Evolutionary conservation across 2,797 vertebrate species (phyloP), one percentile per base, ranked within the genome.

Genomic region (Schizothorax lantsangensis): DNA sequence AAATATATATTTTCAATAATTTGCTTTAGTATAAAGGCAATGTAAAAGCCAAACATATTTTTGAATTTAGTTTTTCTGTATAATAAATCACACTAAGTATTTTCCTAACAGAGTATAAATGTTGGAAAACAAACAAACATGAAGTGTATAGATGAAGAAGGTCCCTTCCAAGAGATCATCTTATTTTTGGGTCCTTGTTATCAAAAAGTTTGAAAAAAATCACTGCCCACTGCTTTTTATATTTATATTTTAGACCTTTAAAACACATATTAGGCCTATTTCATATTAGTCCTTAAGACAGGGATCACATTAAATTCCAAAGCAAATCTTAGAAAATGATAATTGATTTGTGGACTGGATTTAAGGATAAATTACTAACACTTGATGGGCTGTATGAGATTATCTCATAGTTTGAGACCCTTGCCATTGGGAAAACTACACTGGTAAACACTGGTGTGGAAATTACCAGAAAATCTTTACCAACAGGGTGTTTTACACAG

Each of bases 281-380:
- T 33, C 15, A 33, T 49, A 45, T 4, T 30, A 81, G 68, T 23
- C 19, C 62, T 49, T 69, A 68, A 81, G 30, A 69, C 10, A 69
- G 30, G 26, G 30, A 69, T 49, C 38, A 66, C 21, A 52, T 78
- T 81, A 62, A 71, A 45, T 21, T 33, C 57, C 15, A 74, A 80
- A 72, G 17, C 66, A 69, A 68, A 81, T 49, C 64, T 81, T 66
- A n/a, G 30, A 9, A 69, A 81, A 52, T 52, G 30, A 81, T 36
- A 21, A 81, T 9, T 66, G 62, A 81, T 68, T 49, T 23, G 62
- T 66, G 26, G 40, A 6, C 62, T 69, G 79, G 43, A 66, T 81
- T 81, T 69, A 52, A 52, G 30, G 64, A 81, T 52, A 81, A 36
- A 81, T 81, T 38, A 68, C 45, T 52, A 68, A 81, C 30, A 52